Conservation (phyloP, 2,797 vertebrate species). For the Gymnoscopelus braueri region DNA sequence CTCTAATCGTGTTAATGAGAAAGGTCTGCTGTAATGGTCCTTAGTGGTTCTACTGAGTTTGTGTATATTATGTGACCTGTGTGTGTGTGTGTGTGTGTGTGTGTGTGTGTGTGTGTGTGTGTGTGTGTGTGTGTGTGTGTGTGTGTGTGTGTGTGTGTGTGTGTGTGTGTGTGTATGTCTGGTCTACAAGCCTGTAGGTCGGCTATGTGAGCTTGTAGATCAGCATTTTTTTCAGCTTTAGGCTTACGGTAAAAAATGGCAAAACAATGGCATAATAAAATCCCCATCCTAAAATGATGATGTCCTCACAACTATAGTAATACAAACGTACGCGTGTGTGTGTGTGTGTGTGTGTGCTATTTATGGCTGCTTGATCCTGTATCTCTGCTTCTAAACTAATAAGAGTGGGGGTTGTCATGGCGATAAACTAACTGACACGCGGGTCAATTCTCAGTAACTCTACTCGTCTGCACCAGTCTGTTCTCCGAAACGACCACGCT, state of each 20-base stretch:
- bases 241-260: too few species aligned
- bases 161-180: slow-evolving; percentile 8
- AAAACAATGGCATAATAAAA: too few species aligned
- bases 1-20: slow-evolving; percentile 8
- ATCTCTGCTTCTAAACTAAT: slow-evolving; percentile 6
- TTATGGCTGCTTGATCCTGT: slow-evolving; percentile 13
- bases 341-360: too few species aligned
- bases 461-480: too few species aligned
- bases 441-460: background rate
- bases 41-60: too few species aligned
- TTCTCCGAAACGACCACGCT: background rate
- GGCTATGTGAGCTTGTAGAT: too few species aligned
- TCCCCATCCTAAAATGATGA: too few species aligned
- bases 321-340: too few species aligned
- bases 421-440: slow-evolving; percentile 20
- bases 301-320: too few species aligned
- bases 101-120: slow-evolving; percentile 23
- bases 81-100: slow-evolving; percentile 10
- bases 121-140: slow-evolving; percentile 24
- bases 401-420: background rate
- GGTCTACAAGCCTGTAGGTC: too few species aligned
- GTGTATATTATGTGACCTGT: too few species aligned
- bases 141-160: slow-evolving; percentile 15
- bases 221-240: too few species aligned
- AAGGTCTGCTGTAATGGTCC: background rate